Evolutionary conservation across 1,140 invertebrate species (phyloP), one percentile per base, ranked within the genome.

Genomic region (Drosophila asahinai): DNA sequence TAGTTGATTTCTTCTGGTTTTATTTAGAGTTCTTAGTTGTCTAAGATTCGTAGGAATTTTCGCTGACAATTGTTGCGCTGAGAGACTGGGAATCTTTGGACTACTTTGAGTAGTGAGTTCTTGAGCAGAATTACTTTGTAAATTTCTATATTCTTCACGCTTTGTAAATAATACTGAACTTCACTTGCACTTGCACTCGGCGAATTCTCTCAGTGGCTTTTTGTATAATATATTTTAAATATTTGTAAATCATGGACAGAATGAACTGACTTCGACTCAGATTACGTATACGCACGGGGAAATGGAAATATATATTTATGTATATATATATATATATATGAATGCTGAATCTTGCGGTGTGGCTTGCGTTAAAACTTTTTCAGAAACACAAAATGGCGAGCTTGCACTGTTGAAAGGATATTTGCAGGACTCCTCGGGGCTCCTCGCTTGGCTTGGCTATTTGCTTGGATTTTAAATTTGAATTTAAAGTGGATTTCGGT

Each of bases 151-250:
- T 55, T 40, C 58, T 33, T 22, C 30, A 48, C 68, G 43, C 68
- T 19, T 72, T 72, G 70, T 73, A 74, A 74, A 74, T 74, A 74
- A 74, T 74, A 74, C 71, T 74, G 71, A 74, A 74, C 68, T 73
- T 72, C 71, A 74, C 52, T 73, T 61, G 71, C 71, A 73, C 70
- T 71, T 60, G 64, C 66, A 74, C 70, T 73, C 70, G 30, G 33
- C 67, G 65, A 57, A 55, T 30, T 73, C 55, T 74, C 70, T 51
- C 68, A 74, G 71, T 74, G 70, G 22, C 55, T 73, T 51, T 49
- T 71, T 73, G 43, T 73, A 73, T 74, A 73, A 40, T 61, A 73
- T 66, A 72, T 60, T 17, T 60, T 59, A 2, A 60, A 51, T 73
- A 51, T 49, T 73, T 74, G 67, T 74, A 74, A 73, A 74, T 73